A percentile compares a stretch with the other conserved stretches of the same genome.
phyloP scores from a whole-genome alignment of 2,797 vertebrate genomes.

The Rhynchotus rufescens region DNA sequence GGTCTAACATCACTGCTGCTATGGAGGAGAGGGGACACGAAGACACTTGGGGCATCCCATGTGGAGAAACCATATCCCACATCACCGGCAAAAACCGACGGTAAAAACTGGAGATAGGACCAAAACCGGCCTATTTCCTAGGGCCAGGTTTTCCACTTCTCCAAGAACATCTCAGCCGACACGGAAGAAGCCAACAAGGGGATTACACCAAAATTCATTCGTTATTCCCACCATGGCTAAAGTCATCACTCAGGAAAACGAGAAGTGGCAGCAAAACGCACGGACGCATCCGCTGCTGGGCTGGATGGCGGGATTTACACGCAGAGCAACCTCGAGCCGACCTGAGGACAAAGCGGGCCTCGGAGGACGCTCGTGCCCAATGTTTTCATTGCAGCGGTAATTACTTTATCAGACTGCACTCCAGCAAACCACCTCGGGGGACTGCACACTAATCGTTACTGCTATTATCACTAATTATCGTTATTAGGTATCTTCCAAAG shows the following conservation, averaged over 20 bases:
- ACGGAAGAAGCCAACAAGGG: neutral
- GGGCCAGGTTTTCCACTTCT: neutral
- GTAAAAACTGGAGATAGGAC: no score
- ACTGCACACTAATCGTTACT: neutral
- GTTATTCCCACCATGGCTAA: no score
- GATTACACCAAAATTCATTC: neutral
- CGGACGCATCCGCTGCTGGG: neutral
- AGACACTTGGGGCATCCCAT: neutral
- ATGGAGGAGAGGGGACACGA: neutral
- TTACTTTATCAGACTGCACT: slow-evolving; percentile 20
- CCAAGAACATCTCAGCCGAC: accelerated
- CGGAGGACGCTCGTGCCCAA: neutral
- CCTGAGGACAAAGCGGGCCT: neutral
- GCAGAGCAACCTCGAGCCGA: neutral
- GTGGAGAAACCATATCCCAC: neutral
- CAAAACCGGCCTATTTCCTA: no score
- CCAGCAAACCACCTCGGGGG: neutral
- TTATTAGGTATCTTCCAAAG: neutral
- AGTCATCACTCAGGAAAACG: neutral
- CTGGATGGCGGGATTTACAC: neutral
- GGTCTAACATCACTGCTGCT: neutral
- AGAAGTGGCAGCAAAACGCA: neutral
- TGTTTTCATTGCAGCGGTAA: slow-evolving; percentile 42
- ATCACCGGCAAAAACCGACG: neutral
- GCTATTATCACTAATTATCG: neutral